These are phyloP conservation scores for Gopherus evgoodei DNA, from an alignment of 2,113 vertebrate genomes.

Conservation along the genomic window DNA sequence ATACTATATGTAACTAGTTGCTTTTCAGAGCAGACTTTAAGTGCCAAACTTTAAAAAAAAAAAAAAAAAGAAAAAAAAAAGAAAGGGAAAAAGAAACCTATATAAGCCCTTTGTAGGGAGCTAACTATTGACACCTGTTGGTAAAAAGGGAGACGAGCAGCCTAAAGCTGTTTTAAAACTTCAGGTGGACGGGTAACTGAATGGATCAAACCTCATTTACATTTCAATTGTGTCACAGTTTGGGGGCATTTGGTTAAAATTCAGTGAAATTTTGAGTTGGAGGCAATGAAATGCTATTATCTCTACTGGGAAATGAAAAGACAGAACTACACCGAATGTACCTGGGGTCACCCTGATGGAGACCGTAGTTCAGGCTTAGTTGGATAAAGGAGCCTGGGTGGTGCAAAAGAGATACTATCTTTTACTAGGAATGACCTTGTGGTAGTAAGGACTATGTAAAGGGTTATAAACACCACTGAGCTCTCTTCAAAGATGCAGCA, in stretches of 20 bases:
- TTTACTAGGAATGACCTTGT: not conserved
- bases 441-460: not conserved
- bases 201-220: not conserved
- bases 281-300: not conserved
- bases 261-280: not conserved
- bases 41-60: not conserved
- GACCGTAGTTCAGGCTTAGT: not conserved
- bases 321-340: not conserved
- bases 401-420: not conserved
- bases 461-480: not conserved
- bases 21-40: not conserved
- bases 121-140: not conserved
- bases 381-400: not conserved
- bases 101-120: not conserved
- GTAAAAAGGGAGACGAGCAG: not conserved
- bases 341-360: not conserved
- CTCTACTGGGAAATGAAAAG: not conserved
- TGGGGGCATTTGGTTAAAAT: not conserved
- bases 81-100: not conserved
- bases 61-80: not conserved
- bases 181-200: not conserved
- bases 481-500: not conserved
- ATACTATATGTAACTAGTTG: not conserved
- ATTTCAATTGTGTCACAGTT: not conserved
- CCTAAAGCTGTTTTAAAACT: no score